Evolutionary conservation across 2,797 vertebrate species (phyloP).

Genomic region (Sebastes vulpes): DNA sequence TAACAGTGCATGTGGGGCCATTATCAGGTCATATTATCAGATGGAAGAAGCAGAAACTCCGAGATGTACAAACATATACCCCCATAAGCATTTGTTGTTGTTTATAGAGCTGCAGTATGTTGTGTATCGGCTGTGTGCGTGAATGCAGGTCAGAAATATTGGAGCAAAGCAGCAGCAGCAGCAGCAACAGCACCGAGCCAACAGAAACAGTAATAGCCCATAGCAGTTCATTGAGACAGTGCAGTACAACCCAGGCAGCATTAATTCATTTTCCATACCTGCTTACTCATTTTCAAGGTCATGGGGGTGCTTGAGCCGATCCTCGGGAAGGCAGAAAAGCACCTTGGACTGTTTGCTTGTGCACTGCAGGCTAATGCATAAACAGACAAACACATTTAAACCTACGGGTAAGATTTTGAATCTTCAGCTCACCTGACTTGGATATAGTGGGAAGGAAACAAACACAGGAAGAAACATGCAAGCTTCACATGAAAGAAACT

Average conservation of each 20-base stretch:
- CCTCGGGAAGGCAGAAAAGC: slow-evolving; percentile 16
- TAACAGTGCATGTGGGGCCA: not conserved
- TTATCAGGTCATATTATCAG: not conserved
- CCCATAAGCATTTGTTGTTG: not conserved
- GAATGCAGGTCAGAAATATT: slow-evolving; percentile 33
- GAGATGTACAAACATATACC: slow-evolving; percentile 1
- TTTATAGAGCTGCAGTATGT: slow-evolving; percentile 12
- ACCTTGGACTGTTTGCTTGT: slow-evolving; percentile 36
- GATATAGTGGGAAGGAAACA: not conserved
- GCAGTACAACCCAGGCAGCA: slow-evolving; percentile 31
- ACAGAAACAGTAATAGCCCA: slow-evolving; percentile 57
- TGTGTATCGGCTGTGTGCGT: slow-evolving; percentile 4
- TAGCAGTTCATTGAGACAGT: slow-evolving; percentile 41
- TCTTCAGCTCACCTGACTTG: not conserved
- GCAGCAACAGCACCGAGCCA: not conserved
- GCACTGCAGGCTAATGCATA: slow-evolving; percentile 31
- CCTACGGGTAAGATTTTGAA: slow-evolving; percentile 27
- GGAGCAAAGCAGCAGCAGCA: not conserved
- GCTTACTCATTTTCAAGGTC: slow-evolving; percentile 59
- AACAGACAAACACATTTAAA: slow-evolving; percentile 57
- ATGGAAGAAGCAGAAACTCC: not conserved
- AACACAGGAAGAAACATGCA: slow-evolving; percentile 14
- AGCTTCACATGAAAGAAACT: slow-evolving; percentile 19
- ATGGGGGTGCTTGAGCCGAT: slow-evolving; percentile 34
- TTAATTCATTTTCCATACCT: slow-evolving; percentile 53